Evolutionary conservation across 2,113 vertebrate genomes (phyloP).

Genomic region (Urocitellus parryii): DNA sequence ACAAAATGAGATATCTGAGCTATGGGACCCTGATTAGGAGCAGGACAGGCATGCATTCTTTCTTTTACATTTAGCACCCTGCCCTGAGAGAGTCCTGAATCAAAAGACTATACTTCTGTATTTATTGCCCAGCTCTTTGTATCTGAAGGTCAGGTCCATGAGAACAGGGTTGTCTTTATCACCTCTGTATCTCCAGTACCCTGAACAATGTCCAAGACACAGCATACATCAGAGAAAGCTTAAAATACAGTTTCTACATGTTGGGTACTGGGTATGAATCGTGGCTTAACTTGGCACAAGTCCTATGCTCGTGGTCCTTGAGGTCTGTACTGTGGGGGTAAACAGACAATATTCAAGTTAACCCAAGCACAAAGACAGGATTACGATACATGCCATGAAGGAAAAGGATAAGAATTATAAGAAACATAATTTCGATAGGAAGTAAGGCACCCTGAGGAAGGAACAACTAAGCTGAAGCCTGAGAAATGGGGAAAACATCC

Average conservation of each 20-base stretch:
- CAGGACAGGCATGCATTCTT: slow-evolving; percentile 58
- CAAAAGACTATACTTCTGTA: neutral
- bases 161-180: neutral
- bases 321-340: neutral
- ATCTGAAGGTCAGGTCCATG: neutral
- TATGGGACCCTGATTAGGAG: slow-evolving; percentile 15
- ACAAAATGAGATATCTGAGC: slow-evolving; percentile 69
- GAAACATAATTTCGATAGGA: neutral
- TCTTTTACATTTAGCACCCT: neutral
- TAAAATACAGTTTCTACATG: neutral
- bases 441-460: neutral
- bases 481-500: neutral
- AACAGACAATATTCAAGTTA: neutral
- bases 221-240: neutral
- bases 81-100: neutral
- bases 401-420: neutral
- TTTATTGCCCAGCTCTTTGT: neutral
- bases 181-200: neutral
- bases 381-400: neutral
- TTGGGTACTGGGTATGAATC: neutral
- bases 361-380: neutral
- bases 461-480: neutral
- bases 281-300: too few relatives aligned
- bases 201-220: neutral
- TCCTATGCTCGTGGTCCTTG: accelerated